Evolutionary conservation across 2,888 invertebrate species (phyloP), one percentile per base, ranked within the genome.

Genomic region (Platycnemis pennipes): DNA sequence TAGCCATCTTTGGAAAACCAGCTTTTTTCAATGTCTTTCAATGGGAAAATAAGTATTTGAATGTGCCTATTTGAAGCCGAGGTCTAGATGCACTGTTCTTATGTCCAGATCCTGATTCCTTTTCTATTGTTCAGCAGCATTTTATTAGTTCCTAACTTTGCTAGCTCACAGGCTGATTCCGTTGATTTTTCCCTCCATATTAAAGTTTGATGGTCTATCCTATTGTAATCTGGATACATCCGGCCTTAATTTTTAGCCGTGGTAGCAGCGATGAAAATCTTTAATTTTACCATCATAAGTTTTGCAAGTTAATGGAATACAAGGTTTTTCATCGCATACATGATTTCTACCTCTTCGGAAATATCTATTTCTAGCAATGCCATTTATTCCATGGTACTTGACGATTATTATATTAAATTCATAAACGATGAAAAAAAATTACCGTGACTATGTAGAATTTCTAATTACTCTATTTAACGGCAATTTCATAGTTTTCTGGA

Each of bases 1-100:
- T 77, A 77, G 13, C 77, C 77, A 77, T 77, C 77, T 77, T 77
- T 77, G 77, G 77, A 77, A 37, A 13, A 37, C 37, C 77, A 37
- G 77, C 77, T 37, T 77, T 37, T 37, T 77, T 11, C 77, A 37
- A n/a, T 31, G 69, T 31, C n/a, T 77, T 63, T 26, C 26, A 22
- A 26, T 8, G 31, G 37, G 49, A 19, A 49, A 19, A 19, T 49
- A 3, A 77, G 31, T 13, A 77, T 77, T 77, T 31, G 31, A 77
- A 37, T 37, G 37, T 77, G 31, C 37, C 16, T 77, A 37, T 77
- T 77, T 63, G 26, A 63, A 16, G 77, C 37, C 37, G 77, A 37
- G 37, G 2, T 77, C 37, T 77, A 77, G 37, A 37, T 77, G 77
- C 37, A 3, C 37, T 13, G 77, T 26, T 37, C 13, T 77, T 77